phyloP scores from a whole-genome alignment of 2,888 invertebrate species.

The Dione juno region DNA sequence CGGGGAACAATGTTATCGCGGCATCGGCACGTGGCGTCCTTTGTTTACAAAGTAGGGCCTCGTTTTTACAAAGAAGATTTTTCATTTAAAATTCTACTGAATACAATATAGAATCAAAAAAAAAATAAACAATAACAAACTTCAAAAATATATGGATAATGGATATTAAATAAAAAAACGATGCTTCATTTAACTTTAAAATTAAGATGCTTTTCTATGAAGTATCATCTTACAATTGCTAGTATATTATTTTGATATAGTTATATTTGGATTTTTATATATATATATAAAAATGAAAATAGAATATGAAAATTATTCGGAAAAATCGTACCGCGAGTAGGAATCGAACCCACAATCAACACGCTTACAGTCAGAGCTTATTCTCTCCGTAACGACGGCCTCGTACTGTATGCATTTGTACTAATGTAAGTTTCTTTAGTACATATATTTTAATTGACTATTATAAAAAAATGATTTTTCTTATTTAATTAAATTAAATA shows the following conservation, averaged over 20 bases:
- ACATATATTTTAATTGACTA: too few species aligned
- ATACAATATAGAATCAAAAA: neutral
- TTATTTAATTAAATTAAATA: too few species aligned
- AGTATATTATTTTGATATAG: neutral
- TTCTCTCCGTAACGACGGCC: too few species aligned
- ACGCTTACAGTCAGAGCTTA: too few species aligned
- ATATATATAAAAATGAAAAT: too few species aligned
- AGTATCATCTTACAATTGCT: neutral
- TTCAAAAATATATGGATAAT: neutral
- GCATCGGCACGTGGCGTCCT: constrained; percentile 69
- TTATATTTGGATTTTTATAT: too few species aligned
- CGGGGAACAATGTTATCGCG: constrained; percentile 71
- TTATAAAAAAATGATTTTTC: too few species aligned
- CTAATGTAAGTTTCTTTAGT: too few species aligned
- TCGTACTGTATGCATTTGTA: too few species aligned
- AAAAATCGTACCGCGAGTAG: too few species aligned
- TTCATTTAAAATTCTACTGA: neutral
- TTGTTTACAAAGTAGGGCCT: constrained; percentile 57
- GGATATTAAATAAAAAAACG: neutral
- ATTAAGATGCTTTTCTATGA: neutral
- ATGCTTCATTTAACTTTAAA: neutral
- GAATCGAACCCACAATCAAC: too few species aligned
- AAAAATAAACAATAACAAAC: constrained; percentile 14
- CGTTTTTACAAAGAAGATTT: constrained; percentile 18
- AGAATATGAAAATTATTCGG: too few species aligned